phyloP scores from a whole-genome alignment of 2,113 vertebrate genomes.

The Tyto alba region DNA sequence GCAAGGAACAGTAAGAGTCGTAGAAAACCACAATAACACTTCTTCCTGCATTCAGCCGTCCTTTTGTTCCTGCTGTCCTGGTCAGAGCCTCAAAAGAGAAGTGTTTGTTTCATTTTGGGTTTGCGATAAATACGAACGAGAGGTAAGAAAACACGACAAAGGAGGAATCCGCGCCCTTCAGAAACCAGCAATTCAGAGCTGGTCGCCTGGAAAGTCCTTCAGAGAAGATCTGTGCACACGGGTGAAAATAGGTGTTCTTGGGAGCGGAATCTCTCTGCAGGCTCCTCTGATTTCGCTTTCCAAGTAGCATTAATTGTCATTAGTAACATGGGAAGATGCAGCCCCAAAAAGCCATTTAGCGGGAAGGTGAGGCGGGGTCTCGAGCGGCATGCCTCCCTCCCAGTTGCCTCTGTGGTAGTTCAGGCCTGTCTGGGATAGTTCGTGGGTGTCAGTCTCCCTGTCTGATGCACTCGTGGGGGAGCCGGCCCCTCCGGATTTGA shows the following conservation, averaged over 20 bases:
- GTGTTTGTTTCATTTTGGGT: constrained; percentile 34
- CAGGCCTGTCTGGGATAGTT: not conserved
- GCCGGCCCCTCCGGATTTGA: not conserved
- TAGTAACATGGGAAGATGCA: not conserved
- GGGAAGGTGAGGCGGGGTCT: not conserved
- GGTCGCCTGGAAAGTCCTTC: not conserved
- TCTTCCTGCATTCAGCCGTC: constrained; percentile 10
- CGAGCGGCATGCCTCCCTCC: not conserved
- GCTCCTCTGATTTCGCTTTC: not conserved
- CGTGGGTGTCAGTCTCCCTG: fast-evolving
- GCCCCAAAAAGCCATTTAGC: not conserved
- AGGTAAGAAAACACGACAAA: constrained; percentile 29
- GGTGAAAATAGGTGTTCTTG: not conserved
- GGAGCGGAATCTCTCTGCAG: not conserved
- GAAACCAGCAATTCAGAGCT: not conserved
- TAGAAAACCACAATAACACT: constrained; percentile 27
- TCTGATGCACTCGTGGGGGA: fast-evolving
- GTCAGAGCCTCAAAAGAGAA: constrained; percentile 27
- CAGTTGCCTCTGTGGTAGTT: not conserved
- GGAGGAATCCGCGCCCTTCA: constrained; percentile 5
- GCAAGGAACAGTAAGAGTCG: not conserved
- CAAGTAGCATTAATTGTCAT: not conserved
- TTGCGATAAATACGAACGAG: constrained; percentile 1
- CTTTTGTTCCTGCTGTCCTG: constrained; percentile 36
- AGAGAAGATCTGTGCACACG: not conserved